phyloP scores from a whole-genome alignment of 1,140 invertebrate genomes.

The Tetragnatha versicolor region DNA sequence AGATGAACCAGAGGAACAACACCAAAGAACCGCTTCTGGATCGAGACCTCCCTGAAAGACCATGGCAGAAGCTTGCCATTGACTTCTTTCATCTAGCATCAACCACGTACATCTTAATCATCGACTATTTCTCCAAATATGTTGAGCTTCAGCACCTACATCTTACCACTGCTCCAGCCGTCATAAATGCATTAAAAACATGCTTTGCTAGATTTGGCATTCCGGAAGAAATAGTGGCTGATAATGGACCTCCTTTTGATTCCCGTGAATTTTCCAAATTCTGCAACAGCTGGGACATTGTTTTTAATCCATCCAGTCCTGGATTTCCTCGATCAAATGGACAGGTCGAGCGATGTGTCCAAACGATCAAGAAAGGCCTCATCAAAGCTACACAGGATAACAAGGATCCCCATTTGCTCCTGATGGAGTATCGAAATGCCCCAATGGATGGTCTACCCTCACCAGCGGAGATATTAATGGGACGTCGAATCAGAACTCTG shows the following conservation, averaged over 20 bases:
- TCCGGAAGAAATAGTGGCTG: slow-evolving; percentile 54
- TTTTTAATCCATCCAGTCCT: not conserved
- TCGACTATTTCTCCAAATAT: slow-evolving; percentile 59
- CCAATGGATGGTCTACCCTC: not conserved
- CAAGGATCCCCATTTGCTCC: not conserved
- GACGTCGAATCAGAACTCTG: not conserved
- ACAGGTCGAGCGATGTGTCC: not conserved
- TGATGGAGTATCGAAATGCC: not conserved
- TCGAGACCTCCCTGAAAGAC: not conserved
- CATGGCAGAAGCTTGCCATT: slow-evolving; percentile 31
- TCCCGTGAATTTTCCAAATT: not conserved
- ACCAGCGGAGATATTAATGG: not conserved
- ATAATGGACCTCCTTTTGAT: slow-evolving; percentile 57
- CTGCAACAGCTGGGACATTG: not conserved
- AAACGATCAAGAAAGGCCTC: not conserved
- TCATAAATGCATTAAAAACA: slow-evolving; percentile 46
- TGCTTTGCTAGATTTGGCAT: slow-evolving; percentile 57
- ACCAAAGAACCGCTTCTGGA: not conserved
- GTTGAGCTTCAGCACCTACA: slow-evolving; percentile 52
- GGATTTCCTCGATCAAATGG: slow-evolving; percentile 22
- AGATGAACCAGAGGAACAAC: not conserved
- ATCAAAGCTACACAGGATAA: not conserved
- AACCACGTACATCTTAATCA: slow-evolving; percentile 49
- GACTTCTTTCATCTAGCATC: not conserved
- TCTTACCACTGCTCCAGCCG: slow-evolving; percentile 34